A percentile compares a stretch with the other conserved stretches of the same genome.
These are phyloP conservation scores for Lethocerus indicus DNA, from an alignment of 1,140 invertebrate species.

Conservation along the genomic window DNA sequence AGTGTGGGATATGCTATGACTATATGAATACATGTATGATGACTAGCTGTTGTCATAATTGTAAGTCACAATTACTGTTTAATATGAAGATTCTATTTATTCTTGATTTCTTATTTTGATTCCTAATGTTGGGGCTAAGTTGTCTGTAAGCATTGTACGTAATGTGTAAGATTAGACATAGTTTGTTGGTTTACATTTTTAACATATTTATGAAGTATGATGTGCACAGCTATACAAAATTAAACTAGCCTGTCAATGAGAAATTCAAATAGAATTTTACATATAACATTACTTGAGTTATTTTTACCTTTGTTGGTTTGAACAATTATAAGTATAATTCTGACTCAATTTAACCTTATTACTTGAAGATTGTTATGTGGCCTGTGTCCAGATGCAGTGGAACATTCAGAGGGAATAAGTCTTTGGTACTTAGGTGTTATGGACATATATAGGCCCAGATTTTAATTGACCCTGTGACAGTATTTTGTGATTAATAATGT, in stretches of 20 bases:
- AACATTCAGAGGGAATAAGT: no score
- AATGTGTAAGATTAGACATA: background rate
- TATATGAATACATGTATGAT: constrained; percentile 28
- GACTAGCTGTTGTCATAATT: constrained; percentile 29
- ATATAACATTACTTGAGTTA: background rate
- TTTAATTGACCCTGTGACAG: no score
- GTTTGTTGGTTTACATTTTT: background rate
- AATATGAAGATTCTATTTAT: no score
- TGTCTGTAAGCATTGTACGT: background rate
- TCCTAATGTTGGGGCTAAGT: background rate
- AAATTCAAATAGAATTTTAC: background rate
- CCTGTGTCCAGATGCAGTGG: no score
- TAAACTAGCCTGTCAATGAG: background rate
- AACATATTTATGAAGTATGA: background rate
- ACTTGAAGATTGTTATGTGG: no score
- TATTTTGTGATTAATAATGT: background rate
- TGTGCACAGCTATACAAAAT: background rate
- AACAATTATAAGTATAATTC: no score
- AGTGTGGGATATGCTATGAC: constrained; percentile 30
- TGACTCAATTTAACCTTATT: no score
- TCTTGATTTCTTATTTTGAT: no score
- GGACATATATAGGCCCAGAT: background rate
- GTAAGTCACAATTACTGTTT: constrained; percentile 21
- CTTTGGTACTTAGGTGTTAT: no score
- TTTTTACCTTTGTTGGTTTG: background rate